These are phyloP conservation scores for Amiota mariae DNA, from an alignment of 2,888 invertebrate genomes.

Conservation along the genomic window DNA sequence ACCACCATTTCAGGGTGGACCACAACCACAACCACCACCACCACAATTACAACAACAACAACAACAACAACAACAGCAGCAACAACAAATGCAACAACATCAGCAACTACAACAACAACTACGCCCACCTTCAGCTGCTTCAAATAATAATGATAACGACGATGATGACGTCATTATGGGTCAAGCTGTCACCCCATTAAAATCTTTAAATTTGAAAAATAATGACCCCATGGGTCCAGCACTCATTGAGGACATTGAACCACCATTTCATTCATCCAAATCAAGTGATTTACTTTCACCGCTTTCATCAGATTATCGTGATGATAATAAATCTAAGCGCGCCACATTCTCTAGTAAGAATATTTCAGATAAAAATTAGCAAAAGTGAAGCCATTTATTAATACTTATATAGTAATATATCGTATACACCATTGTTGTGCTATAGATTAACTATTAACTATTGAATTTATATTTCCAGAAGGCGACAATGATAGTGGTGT, in stretches of 20 bases:
- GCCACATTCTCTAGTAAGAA: background rate
- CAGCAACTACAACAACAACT: slow-evolving; percentile 53
- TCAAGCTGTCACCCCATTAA: slow-evolving; percentile 70
- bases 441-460: slow-evolving; percentile 14
- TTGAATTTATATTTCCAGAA: slow-evolving; percentile 76
- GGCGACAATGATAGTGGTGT: slow-evolving; percentile 89
- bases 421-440: background rate
- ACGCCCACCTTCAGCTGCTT: slow-evolving; percentile 54
- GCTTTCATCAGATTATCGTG: background rate
- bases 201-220: slow-evolving; percentile 52
- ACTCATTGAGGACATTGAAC: slow-evolving; percentile 60
- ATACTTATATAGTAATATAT: too few species aligned
- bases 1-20: slow-evolving; percentile 53
- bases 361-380: background rate
- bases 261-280: slow-evolving; percentile 51
- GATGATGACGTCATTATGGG: slow-evolving; percentile 73
- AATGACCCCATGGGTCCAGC: slow-evolving; percentile 65
- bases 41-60: slow-evolving; percentile 52
- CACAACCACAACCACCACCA: slow-evolving; percentile 54
- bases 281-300: slow-evolving; percentile 32
- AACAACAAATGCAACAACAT: slow-evolving; percentile 56
- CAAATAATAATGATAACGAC: slow-evolving; percentile 59
- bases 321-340: slow-evolving; percentile 4
- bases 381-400: slow-evolving; percentile 48
- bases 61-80: slow-evolving; percentile 50